Evolutionary conservation across 2,797 vertebrate genomes (phyloP), one percentile per base, ranked within the genome.

Genomic region (Spatula clypeata): DNA sequence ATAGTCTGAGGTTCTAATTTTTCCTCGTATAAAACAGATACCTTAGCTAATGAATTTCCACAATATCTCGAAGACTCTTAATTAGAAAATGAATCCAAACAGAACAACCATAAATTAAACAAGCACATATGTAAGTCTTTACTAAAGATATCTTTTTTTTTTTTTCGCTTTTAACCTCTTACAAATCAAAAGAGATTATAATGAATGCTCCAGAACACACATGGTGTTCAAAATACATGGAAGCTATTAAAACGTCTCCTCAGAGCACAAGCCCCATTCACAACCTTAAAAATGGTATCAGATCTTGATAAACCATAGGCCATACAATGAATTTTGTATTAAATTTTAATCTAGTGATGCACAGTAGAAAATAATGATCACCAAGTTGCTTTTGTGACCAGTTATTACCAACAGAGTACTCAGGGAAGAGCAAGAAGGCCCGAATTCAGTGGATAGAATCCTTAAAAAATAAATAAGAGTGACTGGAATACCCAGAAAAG

Each of bases 1-100:
- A 55, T 3, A 54, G 71, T 45, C 80, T 70, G 42, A 93, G 40
- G 40, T 87, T 98, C 91, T 66, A 96, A 94, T 91, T 97, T 96
- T 94, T 97, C 82, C 65, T 96, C 84, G 91, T 94, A 93, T 75
- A 94, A 97, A 97, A 90, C 53, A 96, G 94, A 96, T 12, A 47
- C 14, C 75, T 95, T 31, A 69, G 67, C 92, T 93, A 87, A 98
- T 94, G 96, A 93, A 97, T 97, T 97, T 91, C 60, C 72, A 93
- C 54, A 72, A 19, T 79, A 85, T 79, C 58, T 93, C 84, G 95
- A 98, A 96, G 88, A 75, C 45, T 97, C 84, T 82, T 97, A 94
- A 98, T 97, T 95, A 94, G 96, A 97, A 98, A 97, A 97, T 83
- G 34, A 97, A 96, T 96, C 60, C 54, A 94, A 97, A 83, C 83